Percentiles rank a stretch among this genome's conserved stretches.
phyloP scores from a whole-genome alignment of 2,797 vertebrate species.

The Lemur catta region DNA sequence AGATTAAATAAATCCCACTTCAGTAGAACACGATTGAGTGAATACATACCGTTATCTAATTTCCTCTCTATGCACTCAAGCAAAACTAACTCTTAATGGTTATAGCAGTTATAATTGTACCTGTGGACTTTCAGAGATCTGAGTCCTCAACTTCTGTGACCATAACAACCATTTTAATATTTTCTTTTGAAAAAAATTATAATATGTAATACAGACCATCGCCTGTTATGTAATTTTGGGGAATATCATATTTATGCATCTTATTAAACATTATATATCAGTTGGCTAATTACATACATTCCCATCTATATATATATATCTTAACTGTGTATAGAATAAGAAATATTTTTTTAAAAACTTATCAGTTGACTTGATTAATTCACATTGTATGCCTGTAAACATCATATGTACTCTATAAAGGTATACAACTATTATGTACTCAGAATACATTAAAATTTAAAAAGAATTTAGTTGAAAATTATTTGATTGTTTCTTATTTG shows the following conservation, averaged over 20 bases:
- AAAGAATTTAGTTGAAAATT: background rate
- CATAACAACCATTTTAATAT: background rate
- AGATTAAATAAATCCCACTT: background rate
- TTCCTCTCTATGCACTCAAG: background rate
- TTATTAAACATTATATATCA: too few species aligned
- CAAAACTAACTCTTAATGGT: background rate
- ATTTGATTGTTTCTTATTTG: background rate
- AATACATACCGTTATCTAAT: background rate
- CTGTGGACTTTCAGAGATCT: background rate
- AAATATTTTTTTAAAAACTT: too few species aligned
- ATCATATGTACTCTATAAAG: too few species aligned
- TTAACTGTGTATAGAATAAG: too few species aligned
- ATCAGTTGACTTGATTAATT: too few species aligned
- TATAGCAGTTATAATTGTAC: background rate
- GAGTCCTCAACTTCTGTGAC: background rate
- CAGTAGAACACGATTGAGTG: background rate
- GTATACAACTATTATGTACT: too few species aligned
- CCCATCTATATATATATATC: too few species aligned
- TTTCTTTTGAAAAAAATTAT: background rate
- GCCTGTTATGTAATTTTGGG: too few species aligned
- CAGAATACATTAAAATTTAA: background rate
- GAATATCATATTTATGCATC: too few species aligned
- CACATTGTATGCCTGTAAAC: too few species aligned
- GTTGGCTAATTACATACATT: too few species aligned
- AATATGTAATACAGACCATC: too few species aligned